Percentiles rank a stretch among this genome's conserved stretches.
phyloP scores from a whole-genome alignment of 2,113 vertebrate genomes.

The Salminus brasiliensis region DNA sequence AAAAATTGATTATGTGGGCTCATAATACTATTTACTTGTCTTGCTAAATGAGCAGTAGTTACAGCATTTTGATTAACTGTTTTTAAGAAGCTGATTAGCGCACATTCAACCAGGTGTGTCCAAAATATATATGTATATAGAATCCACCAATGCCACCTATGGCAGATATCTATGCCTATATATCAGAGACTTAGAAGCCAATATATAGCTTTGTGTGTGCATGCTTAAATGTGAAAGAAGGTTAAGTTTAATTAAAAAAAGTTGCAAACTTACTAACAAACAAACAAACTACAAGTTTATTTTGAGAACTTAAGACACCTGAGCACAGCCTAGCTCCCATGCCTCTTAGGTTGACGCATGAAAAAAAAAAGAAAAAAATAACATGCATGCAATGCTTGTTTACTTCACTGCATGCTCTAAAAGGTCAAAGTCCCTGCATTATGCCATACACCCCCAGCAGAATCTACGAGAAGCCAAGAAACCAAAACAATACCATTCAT shows the following conservation, averaged over 20 bases:
- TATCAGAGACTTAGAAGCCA: no score
- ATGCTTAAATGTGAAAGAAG: no score
- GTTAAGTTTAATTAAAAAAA: neutral
- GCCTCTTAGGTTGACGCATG: conserved; percentile 56
- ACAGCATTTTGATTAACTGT: no score
- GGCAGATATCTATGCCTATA: no score
- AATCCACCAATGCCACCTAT: no score
- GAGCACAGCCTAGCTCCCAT: conserved; percentile 63
- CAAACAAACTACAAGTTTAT: conserved; percentile 50
- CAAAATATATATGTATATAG: no score
- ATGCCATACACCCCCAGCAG: conserved; percentile 65
- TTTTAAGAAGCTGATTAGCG: no score
- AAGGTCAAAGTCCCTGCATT: conserved; percentile 77
- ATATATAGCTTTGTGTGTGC: no score
- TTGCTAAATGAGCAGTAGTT: no score
- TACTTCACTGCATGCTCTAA: conserved; percentile 73
- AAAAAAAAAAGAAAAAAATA: conserved; percentile 43
- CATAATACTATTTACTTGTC: no score
- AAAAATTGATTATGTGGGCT: no score
- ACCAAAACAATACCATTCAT: conserved; percentile 81
- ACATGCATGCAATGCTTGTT: conserved; percentile 75
- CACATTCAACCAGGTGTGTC: no score
- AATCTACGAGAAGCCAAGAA: conserved; percentile 75
- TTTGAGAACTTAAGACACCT: conserved; percentile 64
- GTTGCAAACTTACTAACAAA: neutral